Evolutionary conservation across 2,113 vertebrate genomes (phyloP).

Genomic region (Salvator merianae): DNA sequence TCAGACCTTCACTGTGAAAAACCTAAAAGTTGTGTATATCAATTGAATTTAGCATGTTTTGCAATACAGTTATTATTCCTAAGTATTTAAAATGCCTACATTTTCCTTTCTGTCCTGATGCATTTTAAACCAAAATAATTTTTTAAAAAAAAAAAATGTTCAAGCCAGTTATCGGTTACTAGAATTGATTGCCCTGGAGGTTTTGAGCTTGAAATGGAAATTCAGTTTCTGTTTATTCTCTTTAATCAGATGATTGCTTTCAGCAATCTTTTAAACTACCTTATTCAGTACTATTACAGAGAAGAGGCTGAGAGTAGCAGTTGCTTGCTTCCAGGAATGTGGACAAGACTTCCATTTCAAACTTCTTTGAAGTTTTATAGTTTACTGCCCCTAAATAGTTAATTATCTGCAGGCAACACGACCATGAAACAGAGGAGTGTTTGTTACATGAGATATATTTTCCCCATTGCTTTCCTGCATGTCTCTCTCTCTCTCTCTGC

Average conservation of each 20-base stretch:
- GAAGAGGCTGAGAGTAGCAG: background rate
- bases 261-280: background rate
- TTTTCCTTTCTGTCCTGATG: too few relatives aligned
- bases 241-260: background rate
- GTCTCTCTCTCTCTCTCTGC: constrained; percentile 2
- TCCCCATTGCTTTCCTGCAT: constrained; percentile 32
- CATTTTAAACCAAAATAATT: background rate
- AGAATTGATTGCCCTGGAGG: too few relatives aligned
- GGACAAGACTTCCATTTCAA: too few relatives aligned
- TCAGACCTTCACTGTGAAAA: too few relatives aligned
- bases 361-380: background rate
- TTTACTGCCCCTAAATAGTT: background rate
- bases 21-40: too few relatives aligned
- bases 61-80: too few relatives aligned
- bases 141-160: background rate
- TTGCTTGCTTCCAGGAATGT: background rate
- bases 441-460: constrained; percentile 34
- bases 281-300: background rate
- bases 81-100: too few relatives aligned
- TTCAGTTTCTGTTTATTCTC: background rate
- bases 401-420: background rate
- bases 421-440: constrained; percentile 19
- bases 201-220: background rate
- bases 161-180: background rate
- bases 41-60: too few relatives aligned